Conservation (phyloP, 2,888 invertebrate species). For the Chrysomela aeneicollis region DNA sequence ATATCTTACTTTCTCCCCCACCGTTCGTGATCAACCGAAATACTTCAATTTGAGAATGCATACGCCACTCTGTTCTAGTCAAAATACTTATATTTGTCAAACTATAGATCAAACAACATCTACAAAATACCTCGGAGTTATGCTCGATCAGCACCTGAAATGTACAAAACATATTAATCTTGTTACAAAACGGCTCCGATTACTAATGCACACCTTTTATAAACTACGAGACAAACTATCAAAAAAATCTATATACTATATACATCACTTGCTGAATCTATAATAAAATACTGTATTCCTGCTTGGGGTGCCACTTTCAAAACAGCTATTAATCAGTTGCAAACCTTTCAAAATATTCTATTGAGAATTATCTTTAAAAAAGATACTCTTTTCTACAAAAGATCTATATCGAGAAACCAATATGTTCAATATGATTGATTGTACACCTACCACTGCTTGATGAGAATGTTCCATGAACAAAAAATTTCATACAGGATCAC, state of each 20-base stretch:
- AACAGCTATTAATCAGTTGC: background rate
- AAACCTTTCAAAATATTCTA: background rate
- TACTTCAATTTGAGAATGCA: background rate
- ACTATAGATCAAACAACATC: background rate
- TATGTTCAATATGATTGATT: background rate
- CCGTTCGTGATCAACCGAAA: slow-evolving; percentile 3
- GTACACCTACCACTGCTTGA: background rate
- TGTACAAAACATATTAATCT: background rate
- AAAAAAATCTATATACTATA: background rate
- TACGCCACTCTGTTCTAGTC: too few relatives aligned
- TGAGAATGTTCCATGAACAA: slow-evolving; percentile 7
- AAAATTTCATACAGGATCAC: background rate
- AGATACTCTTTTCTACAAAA: background rate
- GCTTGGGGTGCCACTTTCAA: slow-evolving; percentile 6
- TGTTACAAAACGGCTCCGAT: slow-evolving; percentile 2
- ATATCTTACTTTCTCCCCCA: slow-evolving; percentile 4
- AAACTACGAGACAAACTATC: background rate
- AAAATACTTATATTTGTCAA: background rate
- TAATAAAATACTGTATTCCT: slow-evolving; percentile 11
- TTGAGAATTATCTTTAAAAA: background rate
- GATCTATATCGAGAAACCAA: slow-evolving; percentile 4
- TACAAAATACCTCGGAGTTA: slow-evolving; percentile 1
- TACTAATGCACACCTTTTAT: slow-evolving; percentile 2
- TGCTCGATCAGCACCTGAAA: background rate
- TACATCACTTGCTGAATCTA: slow-evolving; percentile 2